A percentile compares a stretch with the other conserved stretches of the same genome.
Conservation (phyloP, 2,113 vertebrate genomes). For the human region GRCh38 chr2:52718501-52719000, state of each 20-base stretch:
- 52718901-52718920: neutral
- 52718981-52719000: neutral
- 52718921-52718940: neutral
- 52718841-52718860: neutral
- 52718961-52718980: neutral
- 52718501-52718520: neutral
- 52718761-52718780: neutral
- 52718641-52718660: neutral
- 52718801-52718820: neutral
- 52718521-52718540: neutral
- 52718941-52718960: neutral
- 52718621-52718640: neutral
- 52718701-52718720: neutral
- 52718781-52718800: neutral
- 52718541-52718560: neutral
- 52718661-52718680: neutral
- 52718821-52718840: neutral
- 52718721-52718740: neutral
- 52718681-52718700: neutral
- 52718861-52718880: neutral
- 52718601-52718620: neutral
- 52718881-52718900: neutral
- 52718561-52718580: neutral
- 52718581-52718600: conserved; percentile 6
- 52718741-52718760: neutral